phyloP scores from a whole-genome alignment of 2,888 invertebrate genomes.

The Scaptomyza parva region DNA sequence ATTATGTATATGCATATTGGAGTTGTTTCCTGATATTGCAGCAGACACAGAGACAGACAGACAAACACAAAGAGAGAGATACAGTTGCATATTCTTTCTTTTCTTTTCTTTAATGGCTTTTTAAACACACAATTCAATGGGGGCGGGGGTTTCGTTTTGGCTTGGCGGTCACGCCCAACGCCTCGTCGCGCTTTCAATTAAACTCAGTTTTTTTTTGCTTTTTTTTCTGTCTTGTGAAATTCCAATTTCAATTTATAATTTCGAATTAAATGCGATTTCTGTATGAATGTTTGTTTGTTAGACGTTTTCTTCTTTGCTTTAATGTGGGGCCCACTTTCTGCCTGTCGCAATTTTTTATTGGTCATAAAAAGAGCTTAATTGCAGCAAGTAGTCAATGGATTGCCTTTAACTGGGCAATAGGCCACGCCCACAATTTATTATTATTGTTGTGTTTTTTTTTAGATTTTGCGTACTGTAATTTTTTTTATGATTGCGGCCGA shows the following conservation, averaged over 20 bases:
- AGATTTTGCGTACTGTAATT: constrained; percentile 26
- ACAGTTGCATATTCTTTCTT: constrained; percentile 27
- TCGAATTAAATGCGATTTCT: constrained; percentile 51
- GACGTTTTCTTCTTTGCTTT: not conserved
- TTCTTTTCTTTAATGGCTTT: constrained; percentile 56
- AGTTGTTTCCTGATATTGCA: constrained; percentile 44
- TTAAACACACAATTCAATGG: constrained; percentile 57
- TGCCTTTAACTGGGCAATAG: constrained; percentile 14
- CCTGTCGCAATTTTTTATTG: constrained; percentile 59
- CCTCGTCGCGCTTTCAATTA: constrained; percentile 42
- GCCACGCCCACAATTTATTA: not conserved
- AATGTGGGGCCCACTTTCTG: constrained; percentile 37
- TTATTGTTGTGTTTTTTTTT: constrained; percentile 8
- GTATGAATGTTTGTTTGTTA: constrained; percentile 38
- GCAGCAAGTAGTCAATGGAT: constrained; percentile 38
- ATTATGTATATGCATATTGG: constrained; percentile 11
- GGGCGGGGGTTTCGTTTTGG: constrained; percentile 16
- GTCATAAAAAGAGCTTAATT: constrained; percentile 55
- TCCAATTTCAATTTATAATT: constrained; percentile 58
- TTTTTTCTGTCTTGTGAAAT: constrained; percentile 35
- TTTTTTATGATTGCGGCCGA: constrained; percentile 22
- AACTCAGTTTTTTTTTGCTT: too few relatives aligned
- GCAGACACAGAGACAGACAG: constrained; percentile 28
- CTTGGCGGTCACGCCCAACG: constrained; percentile 35
- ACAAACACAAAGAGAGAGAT: too few relatives aligned